A percentile compares a stretch with the other conserved stretches of the same genome.
phyloP scores from a whole-genome alignment of 2,797 vertebrate genomes.

The Sebastes iracundus region DNA sequence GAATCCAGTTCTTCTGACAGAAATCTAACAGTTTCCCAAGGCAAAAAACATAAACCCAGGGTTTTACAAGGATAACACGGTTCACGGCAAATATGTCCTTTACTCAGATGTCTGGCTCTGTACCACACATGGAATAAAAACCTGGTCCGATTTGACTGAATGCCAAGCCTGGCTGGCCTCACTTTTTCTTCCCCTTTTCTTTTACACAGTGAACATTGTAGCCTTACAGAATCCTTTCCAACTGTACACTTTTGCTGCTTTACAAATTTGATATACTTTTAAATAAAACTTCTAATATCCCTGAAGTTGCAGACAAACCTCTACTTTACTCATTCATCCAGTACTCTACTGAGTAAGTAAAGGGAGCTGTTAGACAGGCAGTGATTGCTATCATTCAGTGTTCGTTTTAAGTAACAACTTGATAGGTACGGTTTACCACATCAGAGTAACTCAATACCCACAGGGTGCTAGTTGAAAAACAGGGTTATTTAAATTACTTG shows the following conservation, averaged over 20 bases:
- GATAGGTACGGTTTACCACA: background rate
- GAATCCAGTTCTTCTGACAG: slow-evolving; percentile 44
- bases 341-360: background rate
- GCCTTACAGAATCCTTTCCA: background rate
- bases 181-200: background rate
- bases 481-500: background rate
- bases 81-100: slow-evolving; percentile 74
- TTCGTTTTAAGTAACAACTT: background rate
- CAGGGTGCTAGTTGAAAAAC: too few species aligned
- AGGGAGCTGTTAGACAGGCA: background rate
- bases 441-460: background rate
- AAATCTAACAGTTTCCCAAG: slow-evolving; percentile 55
- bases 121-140: slow-evolving; percentile 68
- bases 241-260: background rate
- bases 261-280: background rate
- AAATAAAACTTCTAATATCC: background rate
- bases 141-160: slow-evolving; percentile 43
- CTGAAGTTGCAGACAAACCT: background rate
- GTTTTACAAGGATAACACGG: slow-evolving; percentile 74
- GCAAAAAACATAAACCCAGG: slow-evolving; percentile 62
- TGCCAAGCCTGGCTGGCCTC: slow-evolving; percentile 23
- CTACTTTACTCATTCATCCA: background rate
- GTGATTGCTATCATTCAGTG: too few species aligned
- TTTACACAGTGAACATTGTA: slow-evolving; percentile 14
- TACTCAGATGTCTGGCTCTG: slow-evolving; percentile 66